Evolutionary conservation across 2,797 vertebrate species (phyloP).

Genomic region (Melopsittacus undulatus): DNA sequence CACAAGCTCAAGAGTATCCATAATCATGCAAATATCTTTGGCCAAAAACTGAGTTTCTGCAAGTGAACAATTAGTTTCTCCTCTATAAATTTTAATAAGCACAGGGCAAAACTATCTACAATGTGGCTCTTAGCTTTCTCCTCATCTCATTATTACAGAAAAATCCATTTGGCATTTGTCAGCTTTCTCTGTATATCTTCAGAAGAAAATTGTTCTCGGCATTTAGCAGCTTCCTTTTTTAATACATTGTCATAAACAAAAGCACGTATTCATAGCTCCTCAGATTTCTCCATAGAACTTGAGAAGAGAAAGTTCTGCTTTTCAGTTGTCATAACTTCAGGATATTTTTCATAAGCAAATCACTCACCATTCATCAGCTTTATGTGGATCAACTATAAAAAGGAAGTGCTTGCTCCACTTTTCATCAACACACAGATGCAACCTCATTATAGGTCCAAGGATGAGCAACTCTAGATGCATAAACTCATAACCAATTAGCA

Average conservation of each 20-base stretch:
- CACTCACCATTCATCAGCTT: slow-evolving; percentile 73
- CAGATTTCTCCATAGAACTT: slow-evolving; percentile 43
- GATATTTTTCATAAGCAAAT: slow-evolving; percentile 72
- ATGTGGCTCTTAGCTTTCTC: slow-evolving; percentile 32
- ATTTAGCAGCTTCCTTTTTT: slow-evolving; percentile 64
- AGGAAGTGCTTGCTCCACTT: slow-evolving; percentile 60
- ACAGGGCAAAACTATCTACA: slow-evolving; percentile 12
- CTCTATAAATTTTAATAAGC: slow-evolving; percentile 56
- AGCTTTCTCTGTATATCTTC: slow-evolving; percentile 34
- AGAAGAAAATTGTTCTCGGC: slow-evolving; percentile 44
- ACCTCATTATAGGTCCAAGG: slow-evolving; percentile 70
- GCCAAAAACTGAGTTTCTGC: slow-evolving; percentile 20
- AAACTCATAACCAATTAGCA: slow-evolving; percentile 68
- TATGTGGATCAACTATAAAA: slow-evolving; percentile 55
- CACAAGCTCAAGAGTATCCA: slow-evolving; percentile 14
- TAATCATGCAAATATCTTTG: slow-evolving; percentile 42
- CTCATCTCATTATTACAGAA: slow-evolving; percentile 52
- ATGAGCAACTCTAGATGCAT: slow-evolving; percentile 71
- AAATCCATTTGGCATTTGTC: slow-evolving; percentile 55
- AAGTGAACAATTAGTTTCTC: slow-evolving; percentile 62
- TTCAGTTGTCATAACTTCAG: slow-evolving; percentile 60
- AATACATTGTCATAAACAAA: slow-evolving; percentile 56
- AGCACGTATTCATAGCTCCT: slow-evolving; percentile 27
- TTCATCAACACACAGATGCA: slow-evolving; percentile 65
- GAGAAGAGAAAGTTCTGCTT: slow-evolving; percentile 59